A percentile compares a stretch with the other conserved stretches of the same genome.
Conservation (phyloP, 2,113 vertebrate species). For the Poeciliopsis occidentalis region DNA sequence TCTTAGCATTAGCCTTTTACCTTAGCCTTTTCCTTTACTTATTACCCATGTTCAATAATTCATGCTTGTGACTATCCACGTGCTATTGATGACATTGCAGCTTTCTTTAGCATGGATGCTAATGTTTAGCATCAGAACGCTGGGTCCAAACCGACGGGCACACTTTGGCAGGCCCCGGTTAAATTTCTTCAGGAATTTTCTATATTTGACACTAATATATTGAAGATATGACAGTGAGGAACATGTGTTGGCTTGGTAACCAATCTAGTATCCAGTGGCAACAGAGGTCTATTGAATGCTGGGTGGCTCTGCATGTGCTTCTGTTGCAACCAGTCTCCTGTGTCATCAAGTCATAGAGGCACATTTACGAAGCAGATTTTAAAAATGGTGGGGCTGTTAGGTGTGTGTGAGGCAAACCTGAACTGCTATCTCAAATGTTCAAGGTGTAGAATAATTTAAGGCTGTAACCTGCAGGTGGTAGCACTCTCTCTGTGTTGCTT, state of each 20-base stretch:
- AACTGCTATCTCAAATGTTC: slow-evolving; percentile 47
- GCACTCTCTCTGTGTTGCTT: slow-evolving; percentile 29
- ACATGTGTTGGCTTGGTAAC: slow-evolving; percentile 81
- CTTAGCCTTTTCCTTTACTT: too few relatives aligned
- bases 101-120: too few relatives aligned
- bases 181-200: too few relatives aligned
- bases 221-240: slow-evolving; percentile 73
- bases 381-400: slow-evolving; percentile 47
- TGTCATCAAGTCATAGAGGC: slow-evolving; percentile 71
- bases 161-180: too few relatives aligned
- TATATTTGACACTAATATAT: slow-evolving; percentile 66
- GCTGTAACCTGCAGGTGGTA: slow-evolving; percentile 63
- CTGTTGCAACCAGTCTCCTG: slow-evolving; percentile 70
- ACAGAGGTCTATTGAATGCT: slow-evolving; percentile 78
- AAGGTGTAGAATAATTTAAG: slow-evolving; percentile 61
- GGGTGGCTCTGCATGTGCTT: slow-evolving; percentile 71
- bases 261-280: slow-evolving; percentile 81
- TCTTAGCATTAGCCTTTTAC: too few relatives aligned
- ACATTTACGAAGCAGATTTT: slow-evolving; percentile 51
- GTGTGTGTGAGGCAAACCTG: slow-evolving; percentile 25
- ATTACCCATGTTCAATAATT: too few relatives aligned
- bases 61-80: too few relatives aligned
- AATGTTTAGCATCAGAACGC: too few relatives aligned
- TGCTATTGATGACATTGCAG: too few relatives aligned
- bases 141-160: too few relatives aligned